Base-by-base conservation (phyloP, 2,888 invertebrate species). In the Drosophila setosimentum region DNA sequence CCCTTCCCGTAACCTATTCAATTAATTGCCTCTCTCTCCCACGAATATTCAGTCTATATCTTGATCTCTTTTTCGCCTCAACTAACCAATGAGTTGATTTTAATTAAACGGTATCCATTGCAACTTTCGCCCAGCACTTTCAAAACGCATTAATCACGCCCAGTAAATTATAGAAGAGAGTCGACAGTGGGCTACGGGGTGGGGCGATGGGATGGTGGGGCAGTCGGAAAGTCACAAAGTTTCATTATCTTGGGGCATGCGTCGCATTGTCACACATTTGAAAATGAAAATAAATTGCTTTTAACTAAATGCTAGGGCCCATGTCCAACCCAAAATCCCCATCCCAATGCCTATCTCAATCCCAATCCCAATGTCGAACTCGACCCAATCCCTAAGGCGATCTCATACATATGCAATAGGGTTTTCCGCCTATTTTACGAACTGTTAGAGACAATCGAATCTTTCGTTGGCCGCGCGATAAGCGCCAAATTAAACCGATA, bases 191-290 rank as follows among this genome's bases (percentile, higher is more conserved):
- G 33, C 24, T 45, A n/a, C 13, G 29, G 7, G 30, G 11, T 13
- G 13, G 53, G 0, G 3, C n/a, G 24, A 13, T 45, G 21, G 2
- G 37, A 1, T 29, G 50, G 24, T 45, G 33, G 29, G n/a, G 21
- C n/a, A 40, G 51, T 51, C 35, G 66, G 66, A 24, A 66, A 54
- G 37, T 40, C 33, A 48, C 55, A 71, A 73, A 73, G 68, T 72
- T 80, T 63, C 70, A 66, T 77, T 81, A 87, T 89, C 90, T 68
- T 64, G 71, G 62, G 69, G 81, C 80, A 86, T 85, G 89, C 89
- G 90, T 86, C 68, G 83, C 77, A 77, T 89, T 90, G 87, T 87
- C 90, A 87, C 87, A 90, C 87, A 86, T 87, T 90, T 80, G 73
- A 42, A 87, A 87, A 80, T 82, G 73, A 87, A 85, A 85, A 85